Evolutionary conservation across 2,797 vertebrate genomes (phyloP), one percentile per base, ranked within the genome.

Genomic region (Scolopax rusticola): DNA sequence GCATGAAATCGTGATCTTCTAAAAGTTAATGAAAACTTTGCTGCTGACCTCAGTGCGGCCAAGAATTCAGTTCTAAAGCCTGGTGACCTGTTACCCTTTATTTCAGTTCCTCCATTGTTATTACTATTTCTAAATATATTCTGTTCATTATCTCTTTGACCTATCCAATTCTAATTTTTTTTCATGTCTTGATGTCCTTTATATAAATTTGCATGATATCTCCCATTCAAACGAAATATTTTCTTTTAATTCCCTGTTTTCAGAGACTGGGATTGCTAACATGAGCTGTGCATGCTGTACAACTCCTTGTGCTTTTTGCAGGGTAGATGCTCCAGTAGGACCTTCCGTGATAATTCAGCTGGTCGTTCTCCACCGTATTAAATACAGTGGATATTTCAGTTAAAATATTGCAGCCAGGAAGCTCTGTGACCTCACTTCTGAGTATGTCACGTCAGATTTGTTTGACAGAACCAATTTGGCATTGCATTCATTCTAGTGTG

Each of bases 401-500:
- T 91, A 94, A 82, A 87, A 68, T 32, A 6, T 30, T 57, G 65
- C n/a, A 91, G 28, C 48, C 50, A 87, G 36, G 51, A 76, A 90
- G n/a, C 45, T 89, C 74, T 50, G 59, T 91, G 70, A 79, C 83
- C 74, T 84, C 80, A 57, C 63, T 84, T 90, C 47, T 77, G 50
- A 76, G 14, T 27, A 45, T 24, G 41, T 86, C 57, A 48, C 3
- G 0, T 91, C 84, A 63, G 60, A 57, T 79, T 79, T 90, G 47
- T 92, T 81, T 82, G 80, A 95, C 74, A 78, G 73, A 92, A 69
- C 15, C 69, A 71, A 9, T 91, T 59, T 80, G 77, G 67, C 74
- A n/a, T 24, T 53, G 13, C 60, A 50, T 81, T 93, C 45, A 38
- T 91, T 87, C 60, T 67, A 41, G 80, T 43, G 28, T 28, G n/a